Evolutionary conservation across 2,888 invertebrate species (phyloP), one percentile per base, ranked within the genome.

Genomic region (Apamea anceps): DNA sequence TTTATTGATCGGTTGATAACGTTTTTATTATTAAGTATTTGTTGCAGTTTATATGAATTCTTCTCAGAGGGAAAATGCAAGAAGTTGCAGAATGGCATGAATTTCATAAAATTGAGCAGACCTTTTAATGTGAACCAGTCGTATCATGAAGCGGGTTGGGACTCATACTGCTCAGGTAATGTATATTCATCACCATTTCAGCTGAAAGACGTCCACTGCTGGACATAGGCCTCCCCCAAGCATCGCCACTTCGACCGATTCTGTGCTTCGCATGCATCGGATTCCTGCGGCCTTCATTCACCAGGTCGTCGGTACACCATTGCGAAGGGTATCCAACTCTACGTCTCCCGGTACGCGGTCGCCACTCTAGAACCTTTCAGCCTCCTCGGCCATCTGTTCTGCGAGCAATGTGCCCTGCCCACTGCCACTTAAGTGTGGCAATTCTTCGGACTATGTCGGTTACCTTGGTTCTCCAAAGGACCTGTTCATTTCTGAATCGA

Each of bases 61-160:
- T 98, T 98, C 90, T 95, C 96, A 76, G 95, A 97, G 79, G 96
- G 96, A 0, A 93, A 94, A 89, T 96, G 95, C 85, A 95, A 92
- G 86, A 95, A 94, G 70, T 85, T 96, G 21, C 90, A 94, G 85
- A 89, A 83, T 57, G 95, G 95, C 2, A 85, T 94, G 0, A 96
- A 95, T 81, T 88, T 88, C 1, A 93, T 96, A 48, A 91, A 88
- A 84, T 72, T 96, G 70, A 94, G 91, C 76, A 92, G 90, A 37
- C 94, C 94, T 0, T 96, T 96, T 80, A 90, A 93, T 81, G 89
- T 91, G 1, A 94, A 94, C 6, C 96, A 96, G 78, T 88, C 94
- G 0, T 97, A 96, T 89, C 99, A 99, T 89, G 98, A 98, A 91
- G 99, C 99, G n/a, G 98, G 98, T 2, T 99, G 98, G 98, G 99